A percentile compares a stretch with the other conserved stretches of the same genome.
phyloP scores from a whole-genome alignment of 1,140 invertebrate species.

The Euura lappo region DNA sequence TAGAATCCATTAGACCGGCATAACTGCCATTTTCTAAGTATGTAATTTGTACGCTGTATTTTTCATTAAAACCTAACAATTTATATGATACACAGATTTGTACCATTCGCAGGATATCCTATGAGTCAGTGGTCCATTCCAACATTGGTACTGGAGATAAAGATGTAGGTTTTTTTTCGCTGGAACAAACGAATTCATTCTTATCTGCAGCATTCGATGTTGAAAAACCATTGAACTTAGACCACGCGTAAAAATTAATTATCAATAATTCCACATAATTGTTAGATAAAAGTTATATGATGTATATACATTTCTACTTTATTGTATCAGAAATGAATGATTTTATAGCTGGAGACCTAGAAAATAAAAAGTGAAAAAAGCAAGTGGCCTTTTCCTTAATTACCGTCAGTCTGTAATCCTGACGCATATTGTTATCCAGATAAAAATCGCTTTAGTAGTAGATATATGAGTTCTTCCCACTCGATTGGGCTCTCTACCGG shows the following conservation, averaged over 20 bases:
- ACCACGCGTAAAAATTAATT: neutral
- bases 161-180: no score
- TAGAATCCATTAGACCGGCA: neutral
- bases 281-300: conserved; percentile 4
- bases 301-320: conserved; percentile 7
- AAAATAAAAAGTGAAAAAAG: neutral
- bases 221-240: neutral
- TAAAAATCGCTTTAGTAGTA: no score
- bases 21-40: neutral
- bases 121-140: neutral
- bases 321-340: neutral
- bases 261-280: neutral
- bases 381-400: neutral
- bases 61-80: neutral
- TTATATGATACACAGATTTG: neutral
- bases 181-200: no score
- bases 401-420: neutral
- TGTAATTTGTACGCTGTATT: neutral
- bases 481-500: no score
- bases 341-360: neutral
- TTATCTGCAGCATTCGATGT: no score
- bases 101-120: neutral
- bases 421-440: no score
- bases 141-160: neutral
- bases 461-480: no score